Base-by-base conservation (phyloP, 2,797 vertebrate species). In the Halcyon leucocephala region DNA sequence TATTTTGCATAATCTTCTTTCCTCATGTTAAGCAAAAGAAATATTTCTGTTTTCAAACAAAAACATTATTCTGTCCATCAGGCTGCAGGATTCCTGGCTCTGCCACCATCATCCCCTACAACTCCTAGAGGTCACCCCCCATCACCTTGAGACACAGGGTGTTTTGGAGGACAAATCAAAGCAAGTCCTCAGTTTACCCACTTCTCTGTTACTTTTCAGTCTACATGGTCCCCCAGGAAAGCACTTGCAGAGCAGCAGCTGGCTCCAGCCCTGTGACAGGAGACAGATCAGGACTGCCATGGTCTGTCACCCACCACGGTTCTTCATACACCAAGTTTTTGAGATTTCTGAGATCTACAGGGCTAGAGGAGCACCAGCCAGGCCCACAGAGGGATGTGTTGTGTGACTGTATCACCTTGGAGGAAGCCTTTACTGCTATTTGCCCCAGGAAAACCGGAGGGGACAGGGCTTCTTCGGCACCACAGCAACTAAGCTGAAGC, bases 401-500 rank as follows among this genome's bases (percentile, higher is more conserved):
- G 0, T 26, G n/a, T 31, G 71, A 44, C 61, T 61, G 0, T 4
- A 35, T 13, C 84, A 69, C 55, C 77, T 41, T 33, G 18, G 17
- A n/a, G 41, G 60, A 93, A 78, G 46, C 4, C 15, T 55, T 82
- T 28, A 20, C 46, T 21, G 42, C 18, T 61, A 51, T 12, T 76
- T 82, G 86, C 86, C 77, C 66, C 70, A 64, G 77, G 88, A 92
- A 96, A 84, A 37, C 66, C 70, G 39, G 35, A 81, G 49, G 73
- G 52, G 55, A 86, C 62, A 76, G 54, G 25, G 66, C n/a, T 80
- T 48, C 81, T 90, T 90, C 71, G 79, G 35, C 67, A 93, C n/a
- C 58, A 48, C 54, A 52, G 46, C 57, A 76, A 67, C 54, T 0
- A 16, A 90, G 48, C 70, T 76, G 31, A 62, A 88, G 73, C 51